A percentile compares a stretch with the other conserved stretches of the same genome.
These are phyloP conservation scores for Platichthys stellatus DNA, from an alignment of 2,113 vertebrate species.

Conservation along the genomic window DNA sequence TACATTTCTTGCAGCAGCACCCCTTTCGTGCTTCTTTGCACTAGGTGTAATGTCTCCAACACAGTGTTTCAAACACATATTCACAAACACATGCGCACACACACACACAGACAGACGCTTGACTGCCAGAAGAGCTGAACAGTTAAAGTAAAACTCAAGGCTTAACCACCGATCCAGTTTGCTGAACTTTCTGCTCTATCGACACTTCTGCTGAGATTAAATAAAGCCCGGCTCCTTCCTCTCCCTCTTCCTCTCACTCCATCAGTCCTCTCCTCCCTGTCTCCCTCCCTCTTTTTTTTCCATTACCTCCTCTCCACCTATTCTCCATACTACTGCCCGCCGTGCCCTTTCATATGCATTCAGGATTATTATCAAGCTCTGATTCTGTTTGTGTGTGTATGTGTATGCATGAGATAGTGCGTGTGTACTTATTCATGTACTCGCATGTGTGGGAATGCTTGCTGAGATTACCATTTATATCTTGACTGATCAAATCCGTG, in stretches of 20 bases:
- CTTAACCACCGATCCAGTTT: slow-evolving; percentile 79
- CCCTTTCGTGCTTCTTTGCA: slow-evolving; percentile 65
- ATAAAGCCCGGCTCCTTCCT: slow-evolving; percentile 73
- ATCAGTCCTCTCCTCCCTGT: slow-evolving; percentile 40
- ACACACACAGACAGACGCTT: slow-evolving; percentile 12
- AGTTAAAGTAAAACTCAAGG: slow-evolving; percentile 75
- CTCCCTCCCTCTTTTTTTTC: slow-evolving; percentile 3
- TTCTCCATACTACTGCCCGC: slow-evolving; percentile 55
- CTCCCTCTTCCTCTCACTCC: slow-evolving; percentile 42
- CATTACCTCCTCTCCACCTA: slow-evolving; percentile 26
- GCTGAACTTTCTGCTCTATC: slow-evolving; percentile 81
- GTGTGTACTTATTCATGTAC: slow-evolving; percentile 47
- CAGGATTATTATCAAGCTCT: slow-evolving; percentile 64
- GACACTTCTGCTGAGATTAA: slow-evolving; percentile 80
- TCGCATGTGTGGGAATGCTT: slow-evolving; percentile 57
- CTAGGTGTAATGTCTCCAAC: slow-evolving; percentile 68
- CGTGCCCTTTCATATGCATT: slow-evolving; percentile 66
- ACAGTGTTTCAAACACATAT: slow-evolving; percentile 27
- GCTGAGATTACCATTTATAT: slow-evolving; percentile 66
- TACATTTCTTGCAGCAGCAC: slow-evolving; percentile 67
- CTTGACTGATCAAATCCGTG: slow-evolving; percentile 70
- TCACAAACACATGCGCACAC: slow-evolving; percentile 1
- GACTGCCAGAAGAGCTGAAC: slow-evolving; percentile 65
- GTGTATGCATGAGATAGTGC: slow-evolving; percentile 56
- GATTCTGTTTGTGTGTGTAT: slow-evolving; percentile 69